phyloP scores from a whole-genome alignment of 2,797 vertebrate species.

The Characodon lateralis region DNA sequence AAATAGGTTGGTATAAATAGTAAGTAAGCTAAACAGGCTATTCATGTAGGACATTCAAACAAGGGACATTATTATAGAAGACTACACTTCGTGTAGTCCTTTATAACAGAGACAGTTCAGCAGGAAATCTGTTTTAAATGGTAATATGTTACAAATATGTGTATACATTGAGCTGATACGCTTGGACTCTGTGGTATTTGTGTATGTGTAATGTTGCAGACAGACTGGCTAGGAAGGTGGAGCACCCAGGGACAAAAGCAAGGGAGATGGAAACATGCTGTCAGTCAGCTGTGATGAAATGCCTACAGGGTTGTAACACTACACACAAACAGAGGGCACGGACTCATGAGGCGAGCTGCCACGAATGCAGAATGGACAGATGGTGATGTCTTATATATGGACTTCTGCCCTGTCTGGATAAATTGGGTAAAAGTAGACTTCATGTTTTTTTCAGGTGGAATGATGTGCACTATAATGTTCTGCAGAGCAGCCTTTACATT shows the following conservation, averaged over 20 bases:
- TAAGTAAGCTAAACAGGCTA: constrained; percentile 18
- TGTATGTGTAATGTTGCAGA: constrained; percentile 26
- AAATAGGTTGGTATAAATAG: constrained; percentile 8
- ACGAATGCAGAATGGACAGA: constrained; percentile 6
- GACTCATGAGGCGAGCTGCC: constrained; percentile 17
- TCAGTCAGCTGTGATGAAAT: constrained; percentile 65
- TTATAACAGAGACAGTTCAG: constrained; percentile 16
- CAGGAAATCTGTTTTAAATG: constrained; percentile 30
- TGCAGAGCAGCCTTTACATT: background rate
- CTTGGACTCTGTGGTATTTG: constrained; percentile 10
- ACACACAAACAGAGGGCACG: constrained; percentile 23
- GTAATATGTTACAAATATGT: background rate
- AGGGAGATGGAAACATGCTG: constrained; percentile 57
- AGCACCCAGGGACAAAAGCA: constrained; percentile 51
- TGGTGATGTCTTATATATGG: background rate
- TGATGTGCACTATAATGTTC: background rate
- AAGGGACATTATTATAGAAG: constrained; percentile 20
- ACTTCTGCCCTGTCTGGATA: background rate
- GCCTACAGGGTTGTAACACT: constrained; percentile 50
- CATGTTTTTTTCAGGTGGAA: background rate
- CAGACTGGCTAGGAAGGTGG: constrained; percentile 31
- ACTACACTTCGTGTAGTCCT: background rate
- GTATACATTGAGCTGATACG: background rate
- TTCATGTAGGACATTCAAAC: constrained; percentile 12
- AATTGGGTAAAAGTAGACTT: constrained; percentile 6